These are phyloP conservation scores for Lissocephala sabroskyi DNA, from an alignment of 2,888 invertebrate genomes.

Conservation along the genomic window DNA sequence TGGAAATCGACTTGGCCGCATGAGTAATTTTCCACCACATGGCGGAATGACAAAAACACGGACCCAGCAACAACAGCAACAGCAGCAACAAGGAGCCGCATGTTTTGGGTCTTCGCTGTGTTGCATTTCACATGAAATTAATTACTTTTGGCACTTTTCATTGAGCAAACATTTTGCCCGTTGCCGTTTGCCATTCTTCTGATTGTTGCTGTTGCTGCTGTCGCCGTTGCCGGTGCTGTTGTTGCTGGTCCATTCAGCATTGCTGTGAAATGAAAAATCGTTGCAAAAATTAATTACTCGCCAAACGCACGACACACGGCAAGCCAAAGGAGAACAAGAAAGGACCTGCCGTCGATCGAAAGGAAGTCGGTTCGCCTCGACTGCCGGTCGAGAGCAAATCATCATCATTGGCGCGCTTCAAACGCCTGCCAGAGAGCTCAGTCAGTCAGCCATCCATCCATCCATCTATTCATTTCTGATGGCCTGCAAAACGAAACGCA, in stretches of 20 bases:
- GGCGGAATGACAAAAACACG: slow-evolving; percentile 56
- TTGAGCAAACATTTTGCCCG: slow-evolving; percentile 59
- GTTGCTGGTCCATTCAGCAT: slow-evolving; percentile 47
- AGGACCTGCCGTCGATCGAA: too few relatives aligned
- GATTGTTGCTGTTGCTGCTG: slow-evolving; percentile 8
- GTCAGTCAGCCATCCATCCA: slow-evolving; percentile 1
- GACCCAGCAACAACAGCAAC: slow-evolving; percentile 20
- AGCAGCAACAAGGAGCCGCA: slow-evolving; percentile 3
- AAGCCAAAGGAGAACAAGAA: neutral
- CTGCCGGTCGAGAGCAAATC: too few relatives aligned
- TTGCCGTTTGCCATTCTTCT: slow-evolving; percentile 13
- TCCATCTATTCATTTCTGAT: slow-evolving; percentile 14
- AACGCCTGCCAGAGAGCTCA: slow-evolving; percentile 26
- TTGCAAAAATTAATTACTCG: slow-evolving; percentile 64
- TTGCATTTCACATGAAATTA: slow-evolving; percentile 67
- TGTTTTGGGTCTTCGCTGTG: slow-evolving; percentile 35
- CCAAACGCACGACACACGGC: slow-evolving; percentile 43
- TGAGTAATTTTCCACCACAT: slow-evolving; percentile 61
- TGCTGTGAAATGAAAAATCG: slow-evolving; percentile 56
- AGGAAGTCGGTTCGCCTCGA: too few relatives aligned
- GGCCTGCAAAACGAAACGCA: slow-evolving; percentile 37
- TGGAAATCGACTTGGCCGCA: slow-evolving; percentile 53
- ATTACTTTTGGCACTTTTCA: slow-evolving; percentile 67
- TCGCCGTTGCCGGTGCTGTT: slow-evolving; percentile 34
- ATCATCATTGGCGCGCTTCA: slow-evolving; percentile 57